These are phyloP conservation scores for Harpegnathos saltator DNA, from an alignment of 1,140 invertebrate genomes.

Conservation along the genomic window DNA sequence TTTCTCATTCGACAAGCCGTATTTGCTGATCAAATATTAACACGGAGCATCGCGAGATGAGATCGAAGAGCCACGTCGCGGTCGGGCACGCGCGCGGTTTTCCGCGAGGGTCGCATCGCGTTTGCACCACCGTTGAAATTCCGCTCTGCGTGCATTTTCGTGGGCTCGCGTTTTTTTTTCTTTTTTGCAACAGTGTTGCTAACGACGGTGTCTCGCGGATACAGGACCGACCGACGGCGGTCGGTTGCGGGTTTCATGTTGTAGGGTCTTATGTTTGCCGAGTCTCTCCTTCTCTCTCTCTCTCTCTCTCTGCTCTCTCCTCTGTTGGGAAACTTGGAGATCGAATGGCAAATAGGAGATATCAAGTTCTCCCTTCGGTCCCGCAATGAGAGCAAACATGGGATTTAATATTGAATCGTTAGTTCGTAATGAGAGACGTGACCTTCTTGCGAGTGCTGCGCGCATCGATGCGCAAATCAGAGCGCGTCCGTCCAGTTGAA, in stretches of 20 bases:
- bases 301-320: background rate
- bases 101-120: background rate
- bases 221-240: no score
- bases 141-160: background rate
- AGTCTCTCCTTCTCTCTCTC: background rate
- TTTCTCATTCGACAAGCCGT: no score
- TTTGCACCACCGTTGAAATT: slow-evolving; percentile 2
- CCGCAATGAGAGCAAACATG: slow-evolving; percentile 61
- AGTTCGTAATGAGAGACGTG: slow-evolving; percentile 58
- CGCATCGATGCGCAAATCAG: slow-evolving; percentile 32
- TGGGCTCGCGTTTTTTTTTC: no score
- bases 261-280: slow-evolving; percentile 32
- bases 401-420: slow-evolving; percentile 69
- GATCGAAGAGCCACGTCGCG: no score
- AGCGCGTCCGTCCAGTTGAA: background rate
- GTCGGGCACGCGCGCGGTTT: no score
- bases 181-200: background rate
- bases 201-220: slow-evolving; percentile 10
- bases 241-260: slow-evolving; percentile 30
- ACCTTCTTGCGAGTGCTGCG: slow-evolving; percentile 28
- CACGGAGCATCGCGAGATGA: no score
- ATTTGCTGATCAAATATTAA: no score
- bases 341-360: slow-evolving; percentile 63
- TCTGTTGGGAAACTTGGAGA: slow-evolving; percentile 59
- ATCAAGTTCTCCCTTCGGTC: slow-evolving; percentile 45